Conservation (phyloP, 1,140 invertebrate genomes). For the Semibalanus balanoides region DNA sequence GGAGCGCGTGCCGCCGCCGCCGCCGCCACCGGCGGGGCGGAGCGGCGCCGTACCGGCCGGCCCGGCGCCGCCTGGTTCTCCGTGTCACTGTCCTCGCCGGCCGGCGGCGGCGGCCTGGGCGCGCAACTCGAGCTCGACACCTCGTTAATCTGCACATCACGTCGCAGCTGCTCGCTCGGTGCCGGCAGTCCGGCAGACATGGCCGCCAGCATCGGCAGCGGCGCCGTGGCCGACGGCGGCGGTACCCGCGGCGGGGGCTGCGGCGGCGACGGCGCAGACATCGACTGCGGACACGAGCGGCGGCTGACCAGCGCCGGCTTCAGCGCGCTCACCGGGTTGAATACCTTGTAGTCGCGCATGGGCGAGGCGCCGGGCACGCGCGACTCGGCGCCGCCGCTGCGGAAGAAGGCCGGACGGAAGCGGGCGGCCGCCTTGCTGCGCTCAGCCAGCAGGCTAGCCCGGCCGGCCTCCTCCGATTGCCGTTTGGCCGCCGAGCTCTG, state of each 20-base stretch:
- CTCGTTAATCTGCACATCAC: not conserved
- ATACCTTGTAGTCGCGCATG: not conserved
- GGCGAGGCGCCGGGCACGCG: not conserved
- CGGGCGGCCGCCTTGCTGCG: not conserved
- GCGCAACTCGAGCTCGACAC: not conserved
- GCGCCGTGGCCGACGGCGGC: too few relatives aligned
- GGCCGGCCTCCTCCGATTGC: not conserved
- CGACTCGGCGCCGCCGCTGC: not conserved
- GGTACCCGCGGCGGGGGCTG: too few relatives aligned
- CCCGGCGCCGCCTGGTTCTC: not conserved
- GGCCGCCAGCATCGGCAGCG: not conserved
- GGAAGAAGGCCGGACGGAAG: not conserved
- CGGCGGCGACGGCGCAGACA: too few relatives aligned
- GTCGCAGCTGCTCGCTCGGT: not conserved
- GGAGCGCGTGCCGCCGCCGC: too few relatives aligned
- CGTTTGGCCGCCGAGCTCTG: not conserved
- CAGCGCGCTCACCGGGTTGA: not conserved
- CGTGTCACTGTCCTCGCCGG: not conserved
- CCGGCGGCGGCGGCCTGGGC: too few relatives aligned
- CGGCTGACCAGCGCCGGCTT: not conserved
- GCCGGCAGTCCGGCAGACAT: not conserved
- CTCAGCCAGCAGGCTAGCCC: not conserved
- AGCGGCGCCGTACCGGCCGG: not conserved
- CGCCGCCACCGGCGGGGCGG: too few relatives aligned
- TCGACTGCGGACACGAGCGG: not conserved